Base-by-base conservation (phyloP, 2,113 vertebrate species). In the Ariopsis seemanni region DNA sequence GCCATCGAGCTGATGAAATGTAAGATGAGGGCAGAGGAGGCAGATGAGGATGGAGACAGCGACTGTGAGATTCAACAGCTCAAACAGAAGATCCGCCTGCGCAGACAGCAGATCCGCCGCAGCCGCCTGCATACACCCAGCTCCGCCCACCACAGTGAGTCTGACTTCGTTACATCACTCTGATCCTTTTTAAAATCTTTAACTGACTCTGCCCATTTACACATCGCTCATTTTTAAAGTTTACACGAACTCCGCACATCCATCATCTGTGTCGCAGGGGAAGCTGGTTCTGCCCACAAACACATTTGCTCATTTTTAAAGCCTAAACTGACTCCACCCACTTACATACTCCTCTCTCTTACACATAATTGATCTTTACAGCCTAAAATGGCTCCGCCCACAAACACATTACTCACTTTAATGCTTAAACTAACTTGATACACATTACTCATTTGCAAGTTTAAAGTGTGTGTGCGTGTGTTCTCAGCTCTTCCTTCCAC, bases 1-100 rank as follows among this genome's bases (percentile, higher is more conserved):
- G 98, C 98, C 91, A 99, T 99, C 9, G 98, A 99, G 92, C 95
- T 99, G 82, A 99, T 99, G 98, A 99, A 99, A 88, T 99, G 96
- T 93, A 99, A 99, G 92, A 94, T 99, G 96, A 94, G 95, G 65
- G 93, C 96, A 82, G 93, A 93, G 30, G 94, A 92, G 75, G 91
- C 92, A 0, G 97, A 97, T 58, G 97, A 97, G 85, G 97, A 97
- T 4, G 96, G 94, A 18, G 97, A 97, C 90, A 99, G 97, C 0
- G 98, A 99, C 92, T 94, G 91, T 57, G 98, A 99, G 94, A 99
- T 99, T 90, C 97, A 97, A 92, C 97, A 99, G 90, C 96, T 99
- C 48, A 99, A 99, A 90, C 98, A 99, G 87, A 99, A 98, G 92
- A 99, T 99, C 86, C 97, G 96, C 55, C 95, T 99, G 86, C 96